Evolutionary conservation across 2,888 invertebrate species (phyloP).

Genomic region (Leptopilina myrica): DNA sequence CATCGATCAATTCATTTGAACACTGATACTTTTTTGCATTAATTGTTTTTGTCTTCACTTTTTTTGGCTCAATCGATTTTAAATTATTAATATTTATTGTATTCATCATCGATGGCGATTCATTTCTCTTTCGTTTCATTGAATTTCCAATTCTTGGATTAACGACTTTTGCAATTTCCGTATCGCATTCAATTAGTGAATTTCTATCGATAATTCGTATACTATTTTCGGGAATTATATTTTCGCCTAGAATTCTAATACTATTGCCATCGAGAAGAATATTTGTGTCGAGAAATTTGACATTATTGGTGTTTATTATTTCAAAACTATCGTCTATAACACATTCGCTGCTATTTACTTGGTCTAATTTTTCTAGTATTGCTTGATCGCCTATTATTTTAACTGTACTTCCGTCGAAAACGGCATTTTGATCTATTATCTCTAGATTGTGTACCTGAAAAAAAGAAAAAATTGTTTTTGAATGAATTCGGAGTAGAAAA

Average conservation of each 20-base stretch:
- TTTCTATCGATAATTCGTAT: slow-evolving; percentile 63
- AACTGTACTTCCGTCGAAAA: slow-evolving; percentile 63
- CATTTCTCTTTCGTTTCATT: slow-evolving; percentile 70
- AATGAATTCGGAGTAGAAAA: no score
- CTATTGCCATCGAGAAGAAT: slow-evolving; percentile 66
- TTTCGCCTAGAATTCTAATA: slow-evolving; percentile 65
- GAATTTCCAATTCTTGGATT: slow-evolving; percentile 55
- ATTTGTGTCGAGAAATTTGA: slow-evolving; percentile 67
- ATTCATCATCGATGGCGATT: slow-evolving; percentile 59
- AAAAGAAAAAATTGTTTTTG: not conserved
- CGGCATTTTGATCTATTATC: slow-evolving; percentile 66
- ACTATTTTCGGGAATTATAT: slow-evolving; percentile 56
- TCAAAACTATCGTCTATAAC: slow-evolving; percentile 68
- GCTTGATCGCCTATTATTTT: slow-evolving; percentile 67
- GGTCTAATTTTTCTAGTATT: slow-evolving; percentile 65
- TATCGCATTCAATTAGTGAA: slow-evolving; percentile 57
- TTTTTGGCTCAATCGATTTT: slow-evolving; percentile 69
- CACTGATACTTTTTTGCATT: slow-evolving; percentile 68
- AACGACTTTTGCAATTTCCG: slow-evolving; percentile 46
- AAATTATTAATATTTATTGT: slow-evolving; percentile 65
- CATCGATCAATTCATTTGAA: slow-evolving; percentile 69
- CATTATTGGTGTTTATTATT: slow-evolving; percentile 63
- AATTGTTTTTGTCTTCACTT: slow-evolving; percentile 67
- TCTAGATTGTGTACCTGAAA: slow-evolving; percentile 69
- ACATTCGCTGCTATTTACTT: slow-evolving; percentile 64